These are phyloP conservation scores for Phyllostomus discolor DNA, from an alignment of 2,113 vertebrate species.

Conservation along the genomic window DNA sequence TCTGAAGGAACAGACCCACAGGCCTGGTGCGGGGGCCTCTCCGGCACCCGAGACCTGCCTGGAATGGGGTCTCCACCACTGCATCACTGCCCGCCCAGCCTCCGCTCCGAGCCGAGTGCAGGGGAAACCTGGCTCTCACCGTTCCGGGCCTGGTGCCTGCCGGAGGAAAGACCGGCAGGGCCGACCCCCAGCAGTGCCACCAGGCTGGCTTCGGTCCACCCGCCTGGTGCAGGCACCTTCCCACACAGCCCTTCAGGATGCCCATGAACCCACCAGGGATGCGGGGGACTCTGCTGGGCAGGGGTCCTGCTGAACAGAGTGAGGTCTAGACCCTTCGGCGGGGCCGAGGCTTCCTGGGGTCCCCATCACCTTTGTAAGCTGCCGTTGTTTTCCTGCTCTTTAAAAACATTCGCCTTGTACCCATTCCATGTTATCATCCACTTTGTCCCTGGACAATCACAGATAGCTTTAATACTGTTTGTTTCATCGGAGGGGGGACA, in stretches of 20 bases:
- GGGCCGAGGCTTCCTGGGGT: neutral
- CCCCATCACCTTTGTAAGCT: neutral
- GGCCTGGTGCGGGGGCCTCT: neutral
- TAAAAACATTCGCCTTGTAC: neutral
- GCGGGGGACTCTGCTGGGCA: neutral
- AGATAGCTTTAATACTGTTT: neutral
- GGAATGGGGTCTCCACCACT: neutral
- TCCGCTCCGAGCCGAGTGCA: too few relatives aligned
- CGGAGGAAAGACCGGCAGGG: neutral
- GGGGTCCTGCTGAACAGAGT: neutral
- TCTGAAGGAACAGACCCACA: rapidly evolving
- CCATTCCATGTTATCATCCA: neutral
- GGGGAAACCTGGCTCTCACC: neutral
- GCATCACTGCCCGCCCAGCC: neutral
- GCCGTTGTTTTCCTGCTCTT: neutral
- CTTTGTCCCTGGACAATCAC: neutral
- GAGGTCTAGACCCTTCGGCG: neutral
- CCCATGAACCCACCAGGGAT: neutral
- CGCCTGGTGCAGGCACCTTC: neutral
- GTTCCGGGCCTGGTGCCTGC: neutral
- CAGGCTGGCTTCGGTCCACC: neutral
- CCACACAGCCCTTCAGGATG: neutral
- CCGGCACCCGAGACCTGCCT: rapidly evolving
- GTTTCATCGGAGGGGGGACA: neutral
- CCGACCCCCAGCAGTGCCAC: neutral